Conservation (phyloP, 2,113 vertebrate species). For the Poeciliopsis retropinna region DNA sequence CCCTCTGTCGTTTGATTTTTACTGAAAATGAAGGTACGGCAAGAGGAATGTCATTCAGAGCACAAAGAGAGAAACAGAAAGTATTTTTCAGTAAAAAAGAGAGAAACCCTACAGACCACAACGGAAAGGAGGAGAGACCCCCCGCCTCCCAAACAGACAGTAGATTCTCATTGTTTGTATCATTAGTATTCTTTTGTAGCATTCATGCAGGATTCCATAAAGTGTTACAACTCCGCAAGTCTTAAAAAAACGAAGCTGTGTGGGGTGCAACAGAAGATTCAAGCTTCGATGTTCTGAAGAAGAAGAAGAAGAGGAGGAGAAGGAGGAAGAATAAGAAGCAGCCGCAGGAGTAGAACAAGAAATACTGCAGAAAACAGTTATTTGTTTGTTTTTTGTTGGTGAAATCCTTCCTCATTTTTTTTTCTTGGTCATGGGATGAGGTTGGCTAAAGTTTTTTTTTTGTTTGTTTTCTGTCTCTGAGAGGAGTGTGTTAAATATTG, state of each 20-base stretch:
- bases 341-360: slow-evolving; percentile 78
- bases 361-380: slow-evolving; percentile 77
- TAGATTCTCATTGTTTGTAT: slow-evolving; percentile 76
- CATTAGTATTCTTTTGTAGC: slow-evolving; percentile 74
- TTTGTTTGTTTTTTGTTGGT: slow-evolving; percentile 61
- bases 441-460: slow-evolving; percentile 50
- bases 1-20: slow-evolving; percentile 45
- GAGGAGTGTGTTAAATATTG: slow-evolving; percentile 43
- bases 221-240: slow-evolving; percentile 78
- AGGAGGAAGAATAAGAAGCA: slow-evolving; percentile 63
- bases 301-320: slow-evolving; percentile 73
- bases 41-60: slow-evolving; percentile 65
- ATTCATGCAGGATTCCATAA: slow-evolving; percentile 84
- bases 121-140: slow-evolving; percentile 67
- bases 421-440: slow-evolving; percentile 62
- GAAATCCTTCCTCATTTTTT: slow-evolving; percentile 50
- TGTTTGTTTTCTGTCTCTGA: slow-evolving; percentile 1
- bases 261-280: slow-evolving; percentile 83
- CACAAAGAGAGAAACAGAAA: slow-evolving; percentile 70
- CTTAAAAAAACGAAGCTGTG: slow-evolving; percentile 77
- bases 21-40: slow-evolving; percentile 44
- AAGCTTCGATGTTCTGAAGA: slow-evolving; percentile 82
- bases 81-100: slow-evolving; percentile 49
- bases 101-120: slow-evolving; percentile 76
- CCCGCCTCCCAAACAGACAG: slow-evolving; percentile 65